Percentiles rank a stretch among this genome's conserved stretches.
Evolutionary conservation across 2,113 vertebrate genomes (phyloP).

Genomic region (Struthidea cinerea): DNA sequence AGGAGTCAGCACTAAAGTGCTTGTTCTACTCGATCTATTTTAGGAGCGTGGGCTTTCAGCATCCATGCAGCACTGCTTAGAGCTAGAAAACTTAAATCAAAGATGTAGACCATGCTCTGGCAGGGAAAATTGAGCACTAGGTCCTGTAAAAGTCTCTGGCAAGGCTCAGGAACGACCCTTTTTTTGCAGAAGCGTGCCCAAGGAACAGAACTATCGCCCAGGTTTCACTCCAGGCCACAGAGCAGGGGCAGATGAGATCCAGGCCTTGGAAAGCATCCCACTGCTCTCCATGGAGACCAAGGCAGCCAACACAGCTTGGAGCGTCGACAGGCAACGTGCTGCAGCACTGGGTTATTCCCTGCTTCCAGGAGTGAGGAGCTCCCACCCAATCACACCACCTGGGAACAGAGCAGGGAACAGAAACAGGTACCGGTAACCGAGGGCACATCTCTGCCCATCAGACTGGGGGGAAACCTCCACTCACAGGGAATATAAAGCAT

Average conservation of each 20-base stretch:
- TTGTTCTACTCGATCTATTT: constrained; percentile 1
- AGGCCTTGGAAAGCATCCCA: background rate
- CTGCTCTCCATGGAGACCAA: background rate
- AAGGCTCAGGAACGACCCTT: background rate
- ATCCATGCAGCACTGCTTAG: background rate
- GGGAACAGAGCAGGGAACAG: background rate
- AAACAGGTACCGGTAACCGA: background rate
- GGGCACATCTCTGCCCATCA: background rate
- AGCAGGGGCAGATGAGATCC: background rate
- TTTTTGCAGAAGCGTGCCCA: background rate
- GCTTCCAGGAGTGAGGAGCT: background rate
- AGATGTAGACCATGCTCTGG: background rate
- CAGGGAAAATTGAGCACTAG: background rate
- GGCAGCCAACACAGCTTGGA: background rate
- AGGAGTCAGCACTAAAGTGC: background rate
- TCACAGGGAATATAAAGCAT: background rate
- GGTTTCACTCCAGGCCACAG: background rate
- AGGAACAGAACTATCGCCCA: background rate
- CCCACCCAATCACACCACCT: background rate
- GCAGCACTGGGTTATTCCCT: background rate
- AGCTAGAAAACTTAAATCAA: background rate
- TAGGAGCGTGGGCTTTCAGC: constrained; percentile 10
- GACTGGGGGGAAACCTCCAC: background rate
- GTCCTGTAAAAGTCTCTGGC: background rate
- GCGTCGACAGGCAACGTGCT: background rate